Conservation (phyloP, 1,140 invertebrate species). For the Drosophila bipectinata region DNA sequence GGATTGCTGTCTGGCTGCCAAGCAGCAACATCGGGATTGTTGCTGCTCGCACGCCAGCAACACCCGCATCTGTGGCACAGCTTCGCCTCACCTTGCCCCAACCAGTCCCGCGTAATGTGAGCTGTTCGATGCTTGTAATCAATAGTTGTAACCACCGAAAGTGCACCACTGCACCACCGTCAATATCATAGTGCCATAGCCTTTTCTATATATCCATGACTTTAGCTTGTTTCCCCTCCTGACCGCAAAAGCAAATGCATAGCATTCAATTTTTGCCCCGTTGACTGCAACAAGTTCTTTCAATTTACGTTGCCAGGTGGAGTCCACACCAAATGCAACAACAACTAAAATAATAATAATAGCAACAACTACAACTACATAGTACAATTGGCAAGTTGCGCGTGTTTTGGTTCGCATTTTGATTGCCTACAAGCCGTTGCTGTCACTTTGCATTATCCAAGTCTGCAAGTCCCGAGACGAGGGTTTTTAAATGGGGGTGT, state of each 20-base stretch:
- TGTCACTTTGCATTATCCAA: conserved; percentile 78
- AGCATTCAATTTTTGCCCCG: conserved; percentile 79
- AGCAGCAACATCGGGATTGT: conserved; percentile 48
- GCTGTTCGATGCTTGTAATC: conserved; percentile 73
- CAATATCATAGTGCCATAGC: conserved; percentile 16
- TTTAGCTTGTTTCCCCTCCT: conserved; percentile 34
- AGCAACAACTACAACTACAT: conserved; percentile 18
- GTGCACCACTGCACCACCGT: conserved; percentile 50
- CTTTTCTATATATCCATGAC: not conserved
- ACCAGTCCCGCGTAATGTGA: conserved; percentile 61
- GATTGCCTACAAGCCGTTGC: conserved; percentile 77
- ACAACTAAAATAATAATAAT: conserved; percentile 6
- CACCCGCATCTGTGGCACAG: conserved; percentile 58
- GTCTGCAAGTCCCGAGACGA: conserved; percentile 32
- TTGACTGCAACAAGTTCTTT: conserved; percentile 78
- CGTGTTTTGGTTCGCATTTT: conserved; percentile 76
- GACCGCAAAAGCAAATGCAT: conserved; percentile 78
- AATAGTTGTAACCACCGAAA: conserved; percentile 80
- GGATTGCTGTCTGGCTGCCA: conserved; percentile 19
- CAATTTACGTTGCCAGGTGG: conserved; percentile 71
- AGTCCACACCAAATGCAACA: conserved; percentile 13
- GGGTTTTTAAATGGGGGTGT: conserved; percentile 1
- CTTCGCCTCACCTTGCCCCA: not conserved
- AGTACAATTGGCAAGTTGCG: conserved; percentile 55
- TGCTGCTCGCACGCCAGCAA: conserved; percentile 60